Evolutionary conservation across 1,140 invertebrate genomes (phyloP), one percentile per base, ranked within the genome.

Genomic region (Megalopta genalis): DNA sequence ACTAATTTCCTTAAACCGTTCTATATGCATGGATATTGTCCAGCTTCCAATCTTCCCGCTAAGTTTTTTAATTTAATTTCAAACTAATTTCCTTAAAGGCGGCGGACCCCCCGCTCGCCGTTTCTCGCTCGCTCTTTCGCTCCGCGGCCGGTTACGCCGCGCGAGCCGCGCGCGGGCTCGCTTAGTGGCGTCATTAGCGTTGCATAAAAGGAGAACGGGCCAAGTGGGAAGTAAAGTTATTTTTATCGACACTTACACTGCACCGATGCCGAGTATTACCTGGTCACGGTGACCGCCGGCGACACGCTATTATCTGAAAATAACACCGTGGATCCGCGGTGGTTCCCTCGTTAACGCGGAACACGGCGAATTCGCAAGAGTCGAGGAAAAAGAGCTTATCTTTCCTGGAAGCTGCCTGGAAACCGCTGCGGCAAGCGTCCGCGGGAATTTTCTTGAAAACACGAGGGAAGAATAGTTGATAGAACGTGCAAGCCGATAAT

Each of bases 51-150:
- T 85, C 82, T 76, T 80, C 62, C 60, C 16, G 49, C 59, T 68
- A 83, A 83, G 77, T 83, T 80, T 75, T 72, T 85, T 83, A 84
- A 84, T 80, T 82, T 59, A 80, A 80, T 83, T 83, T 76, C 68
- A 75, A 75, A 66, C 70, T 67, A 80, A 84, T 83, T 83, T 80
- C 69, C 76, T 71, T 80, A 83, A 83, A 70, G 67, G 81, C 42
- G 52, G 57, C 52, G 57, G 66, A 66, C 68, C 60, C 59, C 60
- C 5, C 46, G 37, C 39, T n/a, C 8, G 66, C 42, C 12, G n/a
- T n/a, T n/a, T n/a, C n/a, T n/a, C n/a, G n/a, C 42, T 46, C 42
- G 10, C 42, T 12, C 2, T 63, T 57, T 57, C 21, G 59, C 46
- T 16, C 59, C 25, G 14, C 5, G 8, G 49, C 49, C 21, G 57